A percentile compares a stretch with the other conserved stretches of the same genome.
These are phyloP conservation scores for Acropora yongei DNA, from an alignment of 64 coral and sea anemone species.

Conservation along the genomic window DNA sequence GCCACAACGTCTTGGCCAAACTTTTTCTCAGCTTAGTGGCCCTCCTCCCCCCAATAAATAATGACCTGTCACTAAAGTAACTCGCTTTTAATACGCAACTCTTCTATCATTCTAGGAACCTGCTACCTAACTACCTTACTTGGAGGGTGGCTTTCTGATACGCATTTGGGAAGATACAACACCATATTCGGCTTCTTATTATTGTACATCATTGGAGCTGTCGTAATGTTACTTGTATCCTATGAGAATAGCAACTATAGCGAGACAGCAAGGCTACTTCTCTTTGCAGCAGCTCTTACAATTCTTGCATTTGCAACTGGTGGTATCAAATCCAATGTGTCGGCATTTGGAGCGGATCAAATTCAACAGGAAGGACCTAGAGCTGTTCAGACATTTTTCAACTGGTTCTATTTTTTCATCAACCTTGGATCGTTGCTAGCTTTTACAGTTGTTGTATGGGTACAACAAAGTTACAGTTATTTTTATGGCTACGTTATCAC, in stretches of 20 bases:
- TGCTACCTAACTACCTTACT: constrained; percentile 55
- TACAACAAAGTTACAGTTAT: constrained; percentile 62
- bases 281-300: constrained; percentile 42
- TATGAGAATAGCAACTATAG: not conserved
- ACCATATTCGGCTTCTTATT: constrained; percentile 63
- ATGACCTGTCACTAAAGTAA: too few relatives aligned
- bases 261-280: not conserved
- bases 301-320: constrained; percentile 78
- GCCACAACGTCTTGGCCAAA: too few relatives aligned
- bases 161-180: constrained; percentile 55
- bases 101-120: not conserved
- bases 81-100: too few relatives aligned
- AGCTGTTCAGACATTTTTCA: constrained; percentile 90
- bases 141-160: constrained; percentile 75
- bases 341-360: constrained; percentile 85
- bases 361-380: constrained; percentile 54
- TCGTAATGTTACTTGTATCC: constrained; percentile 4
- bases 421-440: constrained; percentile 85
- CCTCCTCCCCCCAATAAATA: too few relatives aligned
- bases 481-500: constrained; percentile 76
- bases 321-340: constrained; percentile 86
- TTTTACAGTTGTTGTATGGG: constrained; percentile 75
- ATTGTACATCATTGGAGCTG: constrained; percentile 60
- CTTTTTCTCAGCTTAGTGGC: too few relatives aligned
- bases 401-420: constrained; percentile 98